phyloP scores from a whole-genome alignment of 2,797 vertebrate species.

The Schizothorax lantsangensis region DNA sequence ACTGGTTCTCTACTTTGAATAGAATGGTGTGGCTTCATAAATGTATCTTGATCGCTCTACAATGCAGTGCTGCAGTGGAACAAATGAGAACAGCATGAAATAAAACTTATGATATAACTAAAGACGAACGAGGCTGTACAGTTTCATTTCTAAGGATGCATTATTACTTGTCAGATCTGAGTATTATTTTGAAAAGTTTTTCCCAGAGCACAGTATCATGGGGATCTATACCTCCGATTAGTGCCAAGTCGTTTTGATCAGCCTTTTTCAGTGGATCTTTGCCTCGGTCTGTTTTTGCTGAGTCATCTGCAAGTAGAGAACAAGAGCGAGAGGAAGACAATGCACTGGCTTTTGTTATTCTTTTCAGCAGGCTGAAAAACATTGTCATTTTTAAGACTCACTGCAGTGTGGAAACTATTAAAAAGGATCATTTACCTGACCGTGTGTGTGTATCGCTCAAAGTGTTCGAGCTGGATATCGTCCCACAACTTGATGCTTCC shows the following conservation, averaged over 20 bases:
- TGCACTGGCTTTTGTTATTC: neutral
- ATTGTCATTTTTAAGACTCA: neutral
- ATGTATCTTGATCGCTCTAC: neutral
- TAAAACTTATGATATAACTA: conserved; percentile 1
- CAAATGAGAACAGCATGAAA: conserved; percentile 16
- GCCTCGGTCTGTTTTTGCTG: conserved; percentile 74
- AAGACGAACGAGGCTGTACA: neutral
- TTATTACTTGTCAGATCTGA: conserved; percentile 53
- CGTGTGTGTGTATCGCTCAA: conserved; percentile 81
- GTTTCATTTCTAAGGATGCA: neutral
- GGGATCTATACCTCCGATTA: conserved; percentile 89
- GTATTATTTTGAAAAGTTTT: conserved; percentile 57
- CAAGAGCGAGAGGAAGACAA: conserved; percentile 44
- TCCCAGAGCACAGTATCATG: conserved; percentile 54
- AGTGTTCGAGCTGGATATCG: conserved; percentile 75
- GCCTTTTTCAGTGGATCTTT: conserved; percentile 82
- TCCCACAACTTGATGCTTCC: conserved; percentile 85
- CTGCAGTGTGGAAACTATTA: neutral
- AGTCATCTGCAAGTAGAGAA: conserved; percentile 70
- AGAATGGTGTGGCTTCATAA: neutral
- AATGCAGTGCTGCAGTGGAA: neutral
- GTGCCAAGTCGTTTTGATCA: conserved; percentile 86
- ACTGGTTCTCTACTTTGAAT: neutral
- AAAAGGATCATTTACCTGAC: conserved; percentile 79
- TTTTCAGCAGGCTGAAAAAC: neutral